Conservation (phyloP, 1,140 invertebrate genomes). For the Diorhabda carinulata region DNA sequence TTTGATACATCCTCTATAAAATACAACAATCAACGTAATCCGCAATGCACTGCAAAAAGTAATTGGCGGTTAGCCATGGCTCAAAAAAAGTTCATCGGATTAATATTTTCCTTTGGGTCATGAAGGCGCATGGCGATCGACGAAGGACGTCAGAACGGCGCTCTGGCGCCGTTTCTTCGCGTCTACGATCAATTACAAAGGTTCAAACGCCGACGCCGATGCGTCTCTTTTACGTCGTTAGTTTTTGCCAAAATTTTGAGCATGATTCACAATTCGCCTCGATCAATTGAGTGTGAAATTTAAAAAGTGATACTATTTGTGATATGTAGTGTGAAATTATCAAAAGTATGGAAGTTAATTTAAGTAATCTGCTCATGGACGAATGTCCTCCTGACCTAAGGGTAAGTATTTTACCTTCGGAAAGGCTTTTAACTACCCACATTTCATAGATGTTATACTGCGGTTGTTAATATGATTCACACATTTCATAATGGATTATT, state of each 20-base stretch:
- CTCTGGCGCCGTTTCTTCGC: constrained; percentile 6
- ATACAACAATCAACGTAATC: not conserved
- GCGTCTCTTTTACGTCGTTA: not conserved
- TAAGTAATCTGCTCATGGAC: constrained; percentile 16
- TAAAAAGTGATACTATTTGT: constrained; percentile 5
- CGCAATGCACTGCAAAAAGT: not conserved
- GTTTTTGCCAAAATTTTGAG: not conserved
- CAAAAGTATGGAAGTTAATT: constrained; percentile 6
- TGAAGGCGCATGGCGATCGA: constrained; percentile 14
- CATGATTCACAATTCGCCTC: not conserved
- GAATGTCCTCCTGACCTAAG: constrained; percentile 19
- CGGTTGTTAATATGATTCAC: too few species aligned
- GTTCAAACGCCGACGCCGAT: not conserved
- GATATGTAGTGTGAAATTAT: not conserved
- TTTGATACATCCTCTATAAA: not conserved
- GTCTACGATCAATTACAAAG: constrained; percentile 13
- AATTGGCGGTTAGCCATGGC: not conserved
- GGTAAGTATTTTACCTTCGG: constrained; percentile 6
- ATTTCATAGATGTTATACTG: too few species aligned
- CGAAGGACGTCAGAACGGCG: not conserved
- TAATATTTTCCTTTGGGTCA: not conserved
- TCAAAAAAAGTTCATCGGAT: not conserved
- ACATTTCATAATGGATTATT: too few species aligned
- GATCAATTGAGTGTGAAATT: not conserved
- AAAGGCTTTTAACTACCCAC: too few species aligned